Base-by-base conservation (phyloP, 2,113 vertebrate species). In the Cottus gobio region DNA sequence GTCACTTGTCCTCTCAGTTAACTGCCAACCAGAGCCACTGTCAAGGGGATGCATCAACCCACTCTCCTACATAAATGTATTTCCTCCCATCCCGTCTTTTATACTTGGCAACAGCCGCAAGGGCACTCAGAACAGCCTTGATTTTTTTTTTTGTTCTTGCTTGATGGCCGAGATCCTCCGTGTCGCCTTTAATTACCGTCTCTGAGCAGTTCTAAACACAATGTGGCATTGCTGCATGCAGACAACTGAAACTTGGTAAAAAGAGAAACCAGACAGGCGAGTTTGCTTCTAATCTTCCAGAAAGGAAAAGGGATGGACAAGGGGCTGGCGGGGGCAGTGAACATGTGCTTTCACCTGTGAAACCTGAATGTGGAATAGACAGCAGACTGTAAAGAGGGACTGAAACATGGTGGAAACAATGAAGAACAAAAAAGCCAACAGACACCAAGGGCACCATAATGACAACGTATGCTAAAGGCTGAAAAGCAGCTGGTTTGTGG, bases 121-220 rank as follows among this genome's bases (percentile, higher is more conserved):
- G 77, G 62, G 42, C 76, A 76, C 67, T 72, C 46, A 58, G 68
- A 83, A 66, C 37, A 76, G 65, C 56, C 50, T 71, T 28, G 64
- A 77, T 42, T 72, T 58, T 77, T 58, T 77, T 37, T 36, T 12
- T 65, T 74, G 48, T 24, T 60, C 7, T 24, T 34, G 28, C 62
- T n/a, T 57, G 79, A 85, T 61, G 71, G 42, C 70, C 8, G 4
- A 77, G 72, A 80, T 87, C 13, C 56, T 88, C 60, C 11, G 28
- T 67, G 75, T 81, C 18, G 12, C 77, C 77, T 89, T 78, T 87
- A 89, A 91, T 87, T 84, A 82, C 73, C 36, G 31, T 66, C 82
- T 83, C 77, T 50, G 39, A 85, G 75, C 57, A 26, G 15, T 10
- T 13, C 54, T 37, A 28, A 87, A 50, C 26, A 48, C 39, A 81